Conservation (phyloP, 1,140 invertebrate genomes). For the Gyrodactylus salaris region DNA sequence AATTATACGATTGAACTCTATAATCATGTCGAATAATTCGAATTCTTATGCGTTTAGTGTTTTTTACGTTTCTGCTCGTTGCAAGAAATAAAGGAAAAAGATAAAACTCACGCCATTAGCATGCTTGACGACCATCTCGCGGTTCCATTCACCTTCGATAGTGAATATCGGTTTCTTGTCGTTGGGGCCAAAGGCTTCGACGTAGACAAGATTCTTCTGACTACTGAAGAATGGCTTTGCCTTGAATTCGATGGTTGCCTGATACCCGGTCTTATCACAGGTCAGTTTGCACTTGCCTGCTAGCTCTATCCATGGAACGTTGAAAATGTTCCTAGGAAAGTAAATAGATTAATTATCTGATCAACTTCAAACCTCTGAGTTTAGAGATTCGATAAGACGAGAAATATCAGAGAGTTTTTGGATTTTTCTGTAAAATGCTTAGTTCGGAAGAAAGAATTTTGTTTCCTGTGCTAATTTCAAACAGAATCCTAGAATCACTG, state of each 20-base stretch:
- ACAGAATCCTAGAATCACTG: no score
- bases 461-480: no score
- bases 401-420: no score
- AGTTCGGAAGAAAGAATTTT: no score
- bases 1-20: no score
- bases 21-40: no score
- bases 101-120: constrained; percentile 25
- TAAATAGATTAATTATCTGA: neutral
- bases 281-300: constrained; percentile 20
- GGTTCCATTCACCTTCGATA: constrained; percentile 74
- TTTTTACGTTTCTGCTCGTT: no score
- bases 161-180: constrained; percentile 55
- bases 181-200: constrained; percentile 25
- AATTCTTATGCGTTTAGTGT: no score
- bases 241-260: constrained; percentile 22
- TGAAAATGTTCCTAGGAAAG: constrained; percentile 20
- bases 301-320: constrained; percentile 25
- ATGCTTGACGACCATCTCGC: constrained; percentile 56
- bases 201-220: constrained; percentile 21
- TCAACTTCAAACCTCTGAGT: no score
- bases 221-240: constrained; percentile 26
- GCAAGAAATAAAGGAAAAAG: neutral
- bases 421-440: no score
- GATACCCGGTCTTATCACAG: constrained; percentile 25
- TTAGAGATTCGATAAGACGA: no score